Conservation (phyloP, 2,888 invertebrate species). For the Schrankia costaestrigalis region DNA sequence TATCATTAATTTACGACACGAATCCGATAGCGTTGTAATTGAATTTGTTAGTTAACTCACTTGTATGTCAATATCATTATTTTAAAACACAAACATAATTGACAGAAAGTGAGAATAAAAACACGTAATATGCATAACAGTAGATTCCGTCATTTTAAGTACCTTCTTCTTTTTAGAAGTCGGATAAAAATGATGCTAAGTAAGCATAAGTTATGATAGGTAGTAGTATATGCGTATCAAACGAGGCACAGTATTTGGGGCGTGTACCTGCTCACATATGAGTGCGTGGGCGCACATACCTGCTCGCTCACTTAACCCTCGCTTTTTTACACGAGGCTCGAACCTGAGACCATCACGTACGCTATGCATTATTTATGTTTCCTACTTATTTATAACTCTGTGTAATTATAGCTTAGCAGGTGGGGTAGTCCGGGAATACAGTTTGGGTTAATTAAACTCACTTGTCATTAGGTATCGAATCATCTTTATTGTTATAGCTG, state of each 20-base stretch:
- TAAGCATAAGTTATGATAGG: neutral
- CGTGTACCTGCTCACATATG: constrained; percentile 9
- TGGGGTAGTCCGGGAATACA: no score
- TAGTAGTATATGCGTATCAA: constrained; percentile 3
- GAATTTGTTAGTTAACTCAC: no score
- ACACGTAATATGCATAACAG: no score
- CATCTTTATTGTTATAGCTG: constrained; percentile 3
- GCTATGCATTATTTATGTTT: constrained; percentile 20
- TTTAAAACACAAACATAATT: no score
- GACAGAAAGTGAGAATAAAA: no score
- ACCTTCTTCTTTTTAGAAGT: no score
- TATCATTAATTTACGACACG: no score
- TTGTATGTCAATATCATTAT: no score
- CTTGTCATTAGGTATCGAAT: constrained; percentile 5
- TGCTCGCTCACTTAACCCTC: constrained; percentile 9
- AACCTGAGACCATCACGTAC: constrained; percentile 8
- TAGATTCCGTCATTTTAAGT: no score
- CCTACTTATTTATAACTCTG: constrained; percentile 14
- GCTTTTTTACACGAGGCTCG: constrained; percentile 8
- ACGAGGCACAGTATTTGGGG: constrained; percentile 12
- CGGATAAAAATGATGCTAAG: no score
- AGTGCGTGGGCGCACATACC: constrained; percentile 15
- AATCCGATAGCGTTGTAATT: no score
- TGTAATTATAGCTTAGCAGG: constrained; percentile 21
- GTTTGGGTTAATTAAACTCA: constrained; percentile 1